Base-by-base conservation (phyloP, 2,113 vertebrate genomes). In the Mirounga angustirostris region DNA sequence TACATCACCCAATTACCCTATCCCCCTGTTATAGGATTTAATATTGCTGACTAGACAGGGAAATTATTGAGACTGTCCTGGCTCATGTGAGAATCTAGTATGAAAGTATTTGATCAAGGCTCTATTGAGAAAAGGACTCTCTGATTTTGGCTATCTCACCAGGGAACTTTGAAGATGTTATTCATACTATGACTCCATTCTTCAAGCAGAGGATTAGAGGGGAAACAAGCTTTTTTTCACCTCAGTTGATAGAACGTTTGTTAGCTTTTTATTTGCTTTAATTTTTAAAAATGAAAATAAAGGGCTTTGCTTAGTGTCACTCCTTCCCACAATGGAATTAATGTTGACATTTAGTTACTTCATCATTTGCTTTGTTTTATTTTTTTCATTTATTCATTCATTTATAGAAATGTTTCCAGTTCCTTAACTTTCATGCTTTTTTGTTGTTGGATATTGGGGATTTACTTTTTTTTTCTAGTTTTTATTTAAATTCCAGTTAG, bases 191-290 rank as follows among this genome's bases (percentile, higher is more conserved):
- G 13, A 93, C 12, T 94, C 22, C 92, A 1, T 88, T 90, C n/a
- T 89, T 93, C 24, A 79, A 54, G 19, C 18, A 93, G 56, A 73
- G 65, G 15, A 84, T 56, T 19, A 84, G 52, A 95, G n/a, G 4
- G 9, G 52, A 86, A 83, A 74, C 40, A 56, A 63, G 6, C 2
- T 54, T 40, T 73, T 76, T 80, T 91, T 76, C 19, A 8, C n/a
- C 5, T 93, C 50, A 86, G 46, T 67, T 61, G n/a, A 58, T 30
- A 94, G 56, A 24, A 24, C 1, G 52, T 89, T 95, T 76, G 14
- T 54, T 80, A 85, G 52, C 13, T 52, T 90, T 87, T 83, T 89
- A 74, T 93, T 95, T 89, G 11, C 12, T 73, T 87, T 73, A 79
- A 11, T 26, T 43, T 50, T 50, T 85, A 56, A 69, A 58, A 28